Conservation (phyloP, 2,888 invertebrate genomes). For the Beris morrisii region DNA sequence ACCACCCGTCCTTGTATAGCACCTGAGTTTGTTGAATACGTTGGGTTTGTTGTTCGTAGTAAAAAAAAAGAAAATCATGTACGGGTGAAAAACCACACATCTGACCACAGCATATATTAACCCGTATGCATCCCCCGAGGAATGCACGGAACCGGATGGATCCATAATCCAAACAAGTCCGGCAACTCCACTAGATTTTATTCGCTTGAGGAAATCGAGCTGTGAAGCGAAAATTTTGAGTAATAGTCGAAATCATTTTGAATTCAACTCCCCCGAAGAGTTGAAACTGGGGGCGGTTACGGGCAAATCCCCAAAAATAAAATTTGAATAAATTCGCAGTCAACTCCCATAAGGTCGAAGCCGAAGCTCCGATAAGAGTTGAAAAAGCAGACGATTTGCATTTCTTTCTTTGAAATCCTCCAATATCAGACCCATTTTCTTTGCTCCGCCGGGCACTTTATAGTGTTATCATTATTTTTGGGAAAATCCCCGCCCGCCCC, state of each 20-base stretch:
- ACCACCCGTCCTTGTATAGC: slow-evolving; percentile 7
- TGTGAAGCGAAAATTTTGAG: slow-evolving; percentile 31
- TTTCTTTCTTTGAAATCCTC: slow-evolving; percentile 21
- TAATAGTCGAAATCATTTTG: slow-evolving; percentile 22
- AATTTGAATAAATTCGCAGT: slow-evolving; percentile 35
- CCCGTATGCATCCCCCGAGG: neutral
- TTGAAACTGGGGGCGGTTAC: slow-evolving; percentile 10
- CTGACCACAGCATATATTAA: slow-evolving; percentile 18
- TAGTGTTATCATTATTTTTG: neutral
- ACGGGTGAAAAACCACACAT: slow-evolving; percentile 21
- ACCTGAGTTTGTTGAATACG: slow-evolving; percentile 23
- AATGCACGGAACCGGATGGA: slow-evolving; percentile 7
- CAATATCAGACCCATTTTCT: slow-evolving; percentile 4
- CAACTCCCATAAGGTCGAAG: slow-evolving; percentile 27
- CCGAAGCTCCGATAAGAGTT: slow-evolving; percentile 33
- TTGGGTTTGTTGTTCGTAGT: slow-evolving; percentile 13
- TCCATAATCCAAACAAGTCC: slow-evolving; percentile 27
- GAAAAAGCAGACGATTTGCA: slow-evolving; percentile 34
- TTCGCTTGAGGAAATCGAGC: slow-evolving; percentile 20
- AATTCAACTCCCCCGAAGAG: slow-evolving; percentile 11
- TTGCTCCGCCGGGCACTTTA: slow-evolving; percentile 8
- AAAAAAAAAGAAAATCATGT: slow-evolving; percentile 5
- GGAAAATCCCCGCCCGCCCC: neutral
- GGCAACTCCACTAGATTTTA: slow-evolving; percentile 29
- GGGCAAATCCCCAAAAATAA: slow-evolving; percentile 27